phyloP scores from a whole-genome alignment of 35 echinoderm and acorn worm genomes.

The Ptychodera flava region DNA sequence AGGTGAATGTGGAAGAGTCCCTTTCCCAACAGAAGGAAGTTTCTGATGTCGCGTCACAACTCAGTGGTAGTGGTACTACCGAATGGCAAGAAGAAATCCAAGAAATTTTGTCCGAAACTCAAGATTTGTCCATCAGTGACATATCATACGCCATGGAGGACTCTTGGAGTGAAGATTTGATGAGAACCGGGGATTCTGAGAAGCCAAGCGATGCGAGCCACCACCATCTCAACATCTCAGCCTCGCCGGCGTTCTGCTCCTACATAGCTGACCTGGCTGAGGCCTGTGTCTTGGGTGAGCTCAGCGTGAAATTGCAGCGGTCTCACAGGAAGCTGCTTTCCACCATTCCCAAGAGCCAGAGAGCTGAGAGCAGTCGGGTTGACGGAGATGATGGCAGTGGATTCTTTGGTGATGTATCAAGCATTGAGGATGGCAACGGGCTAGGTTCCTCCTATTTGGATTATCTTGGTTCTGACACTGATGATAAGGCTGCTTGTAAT shows the following conservation, averaged over 20 bases:
- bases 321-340: background rate
- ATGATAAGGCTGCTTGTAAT: too few relatives aligned
- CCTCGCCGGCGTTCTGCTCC: background rate
- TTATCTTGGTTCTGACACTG: too few relatives aligned
- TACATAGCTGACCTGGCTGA: background rate
- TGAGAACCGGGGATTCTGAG: background rate
- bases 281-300: background rate
- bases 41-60: background rate
- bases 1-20: background rate
- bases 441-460: background rate
- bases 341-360: background rate
- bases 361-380: background rate
- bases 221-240: too few relatives aligned
- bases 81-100: background rate
- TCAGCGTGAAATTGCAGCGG: background rate
- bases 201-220: background rate
- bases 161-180: background rate
- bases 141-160: background rate
- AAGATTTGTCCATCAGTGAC: background rate
- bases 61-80: background rate
- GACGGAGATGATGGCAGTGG: background rate
- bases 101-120: background rate
- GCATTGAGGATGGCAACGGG: background rate
- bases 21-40: background rate
- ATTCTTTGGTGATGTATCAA: background rate